Conservation (phyloP, 2,797 vertebrate genomes). For the Sphenodon punctatus region DNA sequence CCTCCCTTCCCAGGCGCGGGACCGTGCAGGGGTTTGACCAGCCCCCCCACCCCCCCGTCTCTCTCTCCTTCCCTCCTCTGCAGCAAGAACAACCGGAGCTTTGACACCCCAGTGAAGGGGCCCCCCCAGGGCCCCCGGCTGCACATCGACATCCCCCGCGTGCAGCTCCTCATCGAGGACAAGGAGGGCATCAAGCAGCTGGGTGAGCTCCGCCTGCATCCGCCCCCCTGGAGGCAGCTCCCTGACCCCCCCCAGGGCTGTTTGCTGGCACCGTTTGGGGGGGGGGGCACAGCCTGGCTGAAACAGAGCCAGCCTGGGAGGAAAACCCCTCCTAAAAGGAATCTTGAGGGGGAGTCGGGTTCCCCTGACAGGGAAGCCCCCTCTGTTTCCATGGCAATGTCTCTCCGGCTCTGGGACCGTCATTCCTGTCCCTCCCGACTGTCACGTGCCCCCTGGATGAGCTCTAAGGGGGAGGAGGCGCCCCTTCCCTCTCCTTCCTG, state of each 20-base stretch:
- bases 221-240: neutral
- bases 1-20: neutral
- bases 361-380: no score
- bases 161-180: conserved; percentile 98
- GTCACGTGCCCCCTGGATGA: no score
- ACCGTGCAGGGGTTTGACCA: neutral
- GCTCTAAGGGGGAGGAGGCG: no score
- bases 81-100: conserved; percentile 99
- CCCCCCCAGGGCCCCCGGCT: conserved; percentile 96
- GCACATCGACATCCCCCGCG: conserved; percentile 97
- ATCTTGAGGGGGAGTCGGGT: no score
- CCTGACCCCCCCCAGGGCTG: neutral
- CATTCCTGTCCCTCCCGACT: no score
- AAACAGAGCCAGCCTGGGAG: neutral
- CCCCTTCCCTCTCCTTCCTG: no score
- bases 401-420: no score
- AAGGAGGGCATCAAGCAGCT: conserved; percentile 99
- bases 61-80: conserved; percentile 47
- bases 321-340: no score
- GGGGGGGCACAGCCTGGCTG: neutral
- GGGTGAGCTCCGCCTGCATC: conserved; percentile 77
- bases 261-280: neutral
- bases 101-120: conserved; percentile 98
- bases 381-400: no score
- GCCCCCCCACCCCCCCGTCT: neutral